Evolutionary conservation across 2,888 invertebrate species (phyloP).

Genomic region (Cataglyphis albicans): DNA sequence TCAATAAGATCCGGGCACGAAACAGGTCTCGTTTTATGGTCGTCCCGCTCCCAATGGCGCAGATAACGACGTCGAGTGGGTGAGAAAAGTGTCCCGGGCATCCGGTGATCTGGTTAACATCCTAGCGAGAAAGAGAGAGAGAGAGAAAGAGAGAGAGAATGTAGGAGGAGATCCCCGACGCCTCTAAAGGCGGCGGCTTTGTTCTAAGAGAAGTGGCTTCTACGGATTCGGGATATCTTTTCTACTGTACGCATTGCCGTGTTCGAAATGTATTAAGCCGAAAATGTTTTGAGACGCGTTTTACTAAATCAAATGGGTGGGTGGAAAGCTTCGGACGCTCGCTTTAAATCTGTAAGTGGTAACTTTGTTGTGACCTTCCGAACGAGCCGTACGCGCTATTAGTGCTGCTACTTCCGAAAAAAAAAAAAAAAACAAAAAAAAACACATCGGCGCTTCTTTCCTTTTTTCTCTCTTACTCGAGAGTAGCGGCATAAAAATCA

Average conservation of each 20-base stretch:
- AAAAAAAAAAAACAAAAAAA: conserved; percentile 14
- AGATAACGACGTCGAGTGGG: conserved; percentile 77
- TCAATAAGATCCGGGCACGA: conserved; percentile 61
- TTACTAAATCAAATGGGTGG: conserved; percentile 72
- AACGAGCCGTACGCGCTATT: conserved; percentile 17
- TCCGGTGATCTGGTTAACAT: conserved; percentile 85
- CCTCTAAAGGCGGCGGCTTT: conserved; percentile 72
- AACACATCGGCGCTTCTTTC: background rate
- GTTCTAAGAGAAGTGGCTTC: conserved; percentile 59
- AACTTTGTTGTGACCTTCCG: conserved; percentile 44
- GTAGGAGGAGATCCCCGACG: conserved; percentile 26
- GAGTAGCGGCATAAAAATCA: background rate
- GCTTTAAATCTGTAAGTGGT: conserved; percentile 47
- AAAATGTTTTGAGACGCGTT: conserved; percentile 76
- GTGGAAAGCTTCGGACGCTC: background rate
- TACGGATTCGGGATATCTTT: conserved; percentile 28
- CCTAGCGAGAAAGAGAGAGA: conserved; percentile 58
- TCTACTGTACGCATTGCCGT: conserved; percentile 28
- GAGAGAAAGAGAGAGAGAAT: background rate
- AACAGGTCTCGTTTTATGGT: conserved; percentile 64
- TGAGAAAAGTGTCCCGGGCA: conserved; percentile 82
- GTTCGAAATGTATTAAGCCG: conserved; percentile 71
- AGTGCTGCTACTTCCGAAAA: conserved; percentile 45
- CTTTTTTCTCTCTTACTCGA: background rate
- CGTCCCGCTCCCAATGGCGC: conserved; percentile 41